Percentiles rank a stretch among this genome's conserved stretches.
Conservation (phyloP, 2,888 invertebrate species). For the Hirtodrosophila confusa region DNA sequence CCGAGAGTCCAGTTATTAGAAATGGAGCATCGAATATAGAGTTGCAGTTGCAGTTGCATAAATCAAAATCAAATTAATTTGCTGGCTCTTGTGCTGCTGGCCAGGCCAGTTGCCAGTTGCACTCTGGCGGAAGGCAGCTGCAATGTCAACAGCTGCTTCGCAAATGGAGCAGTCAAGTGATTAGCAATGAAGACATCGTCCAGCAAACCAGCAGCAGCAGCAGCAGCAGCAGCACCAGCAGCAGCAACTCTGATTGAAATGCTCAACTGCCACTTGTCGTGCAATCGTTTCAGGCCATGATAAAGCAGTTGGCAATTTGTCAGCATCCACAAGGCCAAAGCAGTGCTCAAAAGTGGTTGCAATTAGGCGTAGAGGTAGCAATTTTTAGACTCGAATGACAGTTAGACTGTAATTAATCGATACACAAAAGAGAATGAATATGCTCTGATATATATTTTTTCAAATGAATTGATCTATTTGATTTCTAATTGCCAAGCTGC, state of each 20-base stretch:
- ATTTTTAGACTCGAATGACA: slow-evolving; percentile 27
- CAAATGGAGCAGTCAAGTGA: slow-evolving; percentile 71
- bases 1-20: slow-evolving; percentile 69
- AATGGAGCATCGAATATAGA: slow-evolving; percentile 51
- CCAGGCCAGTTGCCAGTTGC: no score
- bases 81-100: slow-evolving; percentile 29
- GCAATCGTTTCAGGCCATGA: slow-evolving; percentile 45
- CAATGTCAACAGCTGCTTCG: slow-evolving; percentile 37
- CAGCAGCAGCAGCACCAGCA: slow-evolving; percentile 5
- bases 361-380: slow-evolving; percentile 14
- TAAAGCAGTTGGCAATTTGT: slow-evolving; percentile 33
- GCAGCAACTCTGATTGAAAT: slow-evolving; percentile 59
- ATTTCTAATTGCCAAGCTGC: no score
- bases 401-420: slow-evolving; percentile 4
- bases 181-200: slow-evolving; percentile 71
- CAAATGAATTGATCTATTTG: no score
- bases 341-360: slow-evolving; percentile 22
- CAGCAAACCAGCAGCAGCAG: not conserved
- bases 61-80: slow-evolving; percentile 74
- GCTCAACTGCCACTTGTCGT: slow-evolving; percentile 41
- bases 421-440: slow-evolving; percentile 4
- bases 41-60: slow-evolving; percentile 56
- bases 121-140: not conserved
- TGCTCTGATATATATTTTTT: no score
- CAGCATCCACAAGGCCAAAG: slow-evolving; percentile 7